Evolutionary conservation across 2,797 vertebrate species (phyloP).

Genomic region (Notamacropus eugenii): DNA sequence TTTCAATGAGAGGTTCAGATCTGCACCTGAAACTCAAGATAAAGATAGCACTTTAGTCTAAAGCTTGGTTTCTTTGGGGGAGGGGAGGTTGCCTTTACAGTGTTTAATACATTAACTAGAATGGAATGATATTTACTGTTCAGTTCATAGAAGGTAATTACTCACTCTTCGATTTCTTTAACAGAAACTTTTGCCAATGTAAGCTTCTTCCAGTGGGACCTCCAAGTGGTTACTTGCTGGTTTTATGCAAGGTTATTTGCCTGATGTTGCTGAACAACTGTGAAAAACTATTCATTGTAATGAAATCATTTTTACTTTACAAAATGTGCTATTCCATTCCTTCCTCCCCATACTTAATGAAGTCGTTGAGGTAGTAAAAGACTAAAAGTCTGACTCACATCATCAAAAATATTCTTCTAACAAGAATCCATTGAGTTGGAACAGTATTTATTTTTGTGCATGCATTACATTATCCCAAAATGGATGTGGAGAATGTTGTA

Average conservation of each 20-base stretch:
- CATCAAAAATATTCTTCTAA: constrained; percentile 70
- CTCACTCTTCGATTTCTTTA: constrained; percentile 48
- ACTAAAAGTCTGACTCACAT: constrained; percentile 49
- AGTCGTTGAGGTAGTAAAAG: constrained; percentile 74
- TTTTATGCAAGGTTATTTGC: constrained; percentile 51
- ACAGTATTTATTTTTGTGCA: constrained; percentile 66
- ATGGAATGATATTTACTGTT: constrained; percentile 43
- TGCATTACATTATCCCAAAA: constrained; percentile 68
- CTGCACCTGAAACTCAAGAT: constrained; percentile 42
- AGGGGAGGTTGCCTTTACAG: constrained; percentile 48
- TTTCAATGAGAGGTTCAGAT: constrained; percentile 51
- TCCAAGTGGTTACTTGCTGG: constrained; percentile 50
- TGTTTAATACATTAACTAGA: constrained; percentile 63
- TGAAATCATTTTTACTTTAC: constrained; percentile 34
- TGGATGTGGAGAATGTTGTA: constrained; percentile 71
- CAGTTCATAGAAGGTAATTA: constrained; percentile 36
- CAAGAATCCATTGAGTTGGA: constrained; percentile 59
- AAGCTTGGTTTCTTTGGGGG: neutral
- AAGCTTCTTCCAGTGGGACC: constrained; percentile 34
- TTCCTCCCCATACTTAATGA: constrained; percentile 60
- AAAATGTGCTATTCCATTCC: constrained; percentile 38
- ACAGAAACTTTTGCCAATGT: constrained; percentile 61
- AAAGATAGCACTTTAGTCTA: constrained; percentile 47
- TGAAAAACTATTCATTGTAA: constrained; percentile 56
- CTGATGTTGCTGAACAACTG: constrained; percentile 32